Base-by-base conservation (phyloP, 2,888 invertebrate genomes). In the Macaria notata region DNA sequence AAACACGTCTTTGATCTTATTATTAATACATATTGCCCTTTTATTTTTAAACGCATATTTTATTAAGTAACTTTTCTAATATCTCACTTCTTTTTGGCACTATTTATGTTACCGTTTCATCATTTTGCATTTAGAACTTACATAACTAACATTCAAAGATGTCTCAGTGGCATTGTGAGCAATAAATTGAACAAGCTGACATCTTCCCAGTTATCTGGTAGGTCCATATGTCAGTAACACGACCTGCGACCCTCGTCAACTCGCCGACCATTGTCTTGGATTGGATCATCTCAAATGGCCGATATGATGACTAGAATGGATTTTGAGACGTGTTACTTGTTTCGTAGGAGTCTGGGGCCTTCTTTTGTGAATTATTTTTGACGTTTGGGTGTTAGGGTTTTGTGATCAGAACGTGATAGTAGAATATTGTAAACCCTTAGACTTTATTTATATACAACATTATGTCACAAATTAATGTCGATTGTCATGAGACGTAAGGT, bases 231-330 rank as follows among this genome's bases (percentile, higher is more conserved):
- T 45, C 44, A 57, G 52, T 41, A 39, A 56, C 36, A 45, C 42
- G n/a, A 52, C 48, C 51, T 19, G 49, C 56, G 19, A 61, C 60
- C 60, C 56, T 56, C 48, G 36, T 61, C 60, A 54, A 31, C 19
- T 51, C 8, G 33, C 9, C 45, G 43, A n/a, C 30, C 49, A 54
- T 54, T 51, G 51, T 51, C 52, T 53, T 41, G 47, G 41, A 57
- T 56, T 44, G 53, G 9, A 45, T 31, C 49, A 29, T n/a, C 49
- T 57, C 52, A 53, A 56, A 59, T 53, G 42, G n/a, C 59, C 33
- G 3, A 36, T 36, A 36, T 36, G 1, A 36, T 36, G 7, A 36
- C 33, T 36, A 36, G 33, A 36, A 36, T 36, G 4, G 33, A 6
- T 36, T 7, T 36, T 36, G 33, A 6, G 5, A 36, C 33, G 3